These are phyloP conservation scores for Siderastrea radians DNA, from an alignment of 92 coral and sea anemone species.

Conservation along the genomic window DNA sequence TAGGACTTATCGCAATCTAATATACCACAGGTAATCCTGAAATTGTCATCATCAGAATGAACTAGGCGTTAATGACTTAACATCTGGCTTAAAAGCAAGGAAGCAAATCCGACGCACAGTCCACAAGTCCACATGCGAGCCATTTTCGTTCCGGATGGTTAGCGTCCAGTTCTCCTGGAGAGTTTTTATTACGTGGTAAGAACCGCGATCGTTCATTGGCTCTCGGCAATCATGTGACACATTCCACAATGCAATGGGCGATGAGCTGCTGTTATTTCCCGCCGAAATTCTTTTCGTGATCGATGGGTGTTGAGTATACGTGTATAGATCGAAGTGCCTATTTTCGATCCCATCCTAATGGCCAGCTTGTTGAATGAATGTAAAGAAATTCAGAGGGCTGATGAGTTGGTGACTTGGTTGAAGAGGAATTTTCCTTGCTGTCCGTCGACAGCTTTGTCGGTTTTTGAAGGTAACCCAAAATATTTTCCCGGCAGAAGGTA, in stretches of 20 bases:
- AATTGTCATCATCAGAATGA: conserved; percentile 39
- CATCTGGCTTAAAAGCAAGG: conserved; percentile 17
- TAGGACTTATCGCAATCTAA: conserved; percentile 41
- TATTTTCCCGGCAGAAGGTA: too few species aligned
- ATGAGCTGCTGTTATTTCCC: not conserved
- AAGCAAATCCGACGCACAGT: conserved; percentile 14
- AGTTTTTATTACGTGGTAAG: conserved; percentile 5
- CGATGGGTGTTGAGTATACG: too few species aligned
- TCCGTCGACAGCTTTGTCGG: too few species aligned
- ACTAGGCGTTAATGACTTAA: conserved; percentile 36
- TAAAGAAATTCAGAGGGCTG: too few species aligned
- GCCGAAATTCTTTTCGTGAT: not conserved
- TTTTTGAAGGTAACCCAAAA: too few species aligned
- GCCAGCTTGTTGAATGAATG: too few species aligned
- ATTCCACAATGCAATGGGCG: not conserved
- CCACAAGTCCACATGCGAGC: conserved; percentile 20
- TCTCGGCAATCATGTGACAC: too few species aligned
- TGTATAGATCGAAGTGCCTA: too few species aligned
- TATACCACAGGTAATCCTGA: conserved; percentile 44
- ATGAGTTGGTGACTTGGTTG: too few species aligned
- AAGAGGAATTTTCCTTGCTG: too few species aligned
- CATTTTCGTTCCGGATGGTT: not conserved
- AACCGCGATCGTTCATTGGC: conserved; percentile 6
- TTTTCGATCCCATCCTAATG: too few species aligned
- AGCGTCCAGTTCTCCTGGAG: not conserved